Conservation (phyloP, 1,140 invertebrate genomes). For the Drosophila chauvacae region DNA sequence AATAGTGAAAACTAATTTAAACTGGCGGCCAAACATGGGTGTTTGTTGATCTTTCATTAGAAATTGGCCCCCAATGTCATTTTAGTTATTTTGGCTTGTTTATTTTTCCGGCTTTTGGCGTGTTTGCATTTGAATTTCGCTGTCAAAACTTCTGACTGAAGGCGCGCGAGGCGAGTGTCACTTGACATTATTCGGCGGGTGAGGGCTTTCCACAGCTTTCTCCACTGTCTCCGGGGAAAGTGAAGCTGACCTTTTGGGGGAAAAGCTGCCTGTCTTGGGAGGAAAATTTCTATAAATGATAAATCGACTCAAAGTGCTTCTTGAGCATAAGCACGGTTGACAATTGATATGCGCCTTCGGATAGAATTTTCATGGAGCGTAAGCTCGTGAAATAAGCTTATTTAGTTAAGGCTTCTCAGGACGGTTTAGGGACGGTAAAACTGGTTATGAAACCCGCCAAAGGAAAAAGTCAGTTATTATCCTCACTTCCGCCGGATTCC, state of each 20-base stretch:
- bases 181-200: constrained; percentile 30
- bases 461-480: constrained; percentile 9
- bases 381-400: constrained; percentile 33
- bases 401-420: constrained; percentile 1
- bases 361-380: constrained; percentile 21
- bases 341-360: constrained; percentile 46
- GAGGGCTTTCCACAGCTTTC: neutral
- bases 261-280: neutral
- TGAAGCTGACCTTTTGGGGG: constrained; percentile 7
- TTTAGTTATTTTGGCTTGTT: constrained; percentile 41
- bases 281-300: constrained; percentile 40
- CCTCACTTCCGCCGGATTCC: neutral
- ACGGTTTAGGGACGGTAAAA: constrained; percentile 27
- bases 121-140: constrained; percentile 51
- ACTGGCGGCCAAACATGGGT: constrained; percentile 1
- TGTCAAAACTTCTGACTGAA: constrained; percentile 58
- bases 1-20: constrained; percentile 15
- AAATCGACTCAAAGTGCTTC: constrained; percentile 26
- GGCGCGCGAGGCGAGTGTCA: constrained; percentile 7
- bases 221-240: constrained; percentile 1
- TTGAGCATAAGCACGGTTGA: constrained; percentile 34
- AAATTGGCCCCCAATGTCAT: constrained; percentile 33
- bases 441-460: constrained; percentile 14
- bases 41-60: constrained; percentile 67
- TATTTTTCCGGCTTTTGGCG: constrained; percentile 27